Evolutionary conservation across 1,140 invertebrate species (phyloP).

Genomic region (Drosophila ironensis): DNA sequence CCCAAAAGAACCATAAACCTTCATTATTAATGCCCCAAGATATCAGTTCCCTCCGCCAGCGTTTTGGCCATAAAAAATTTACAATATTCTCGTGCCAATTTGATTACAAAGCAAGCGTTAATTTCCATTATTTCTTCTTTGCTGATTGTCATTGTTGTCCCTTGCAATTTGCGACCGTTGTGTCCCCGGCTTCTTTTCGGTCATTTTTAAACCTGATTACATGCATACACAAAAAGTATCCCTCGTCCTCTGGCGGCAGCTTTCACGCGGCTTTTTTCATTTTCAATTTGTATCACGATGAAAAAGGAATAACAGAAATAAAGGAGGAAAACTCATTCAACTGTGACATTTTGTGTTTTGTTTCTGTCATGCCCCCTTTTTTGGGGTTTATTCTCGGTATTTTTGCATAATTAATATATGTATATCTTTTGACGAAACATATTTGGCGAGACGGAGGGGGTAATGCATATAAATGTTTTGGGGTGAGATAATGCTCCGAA

Average conservation of each 20-base stretch:
- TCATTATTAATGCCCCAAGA: conserved; percentile 32
- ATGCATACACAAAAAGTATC: conserved; percentile 47
- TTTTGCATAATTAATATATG: conserved; percentile 71
- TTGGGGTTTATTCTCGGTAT: conserved; percentile 22
- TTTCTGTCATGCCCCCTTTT: conserved; percentile 27
- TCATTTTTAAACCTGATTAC: conserved; percentile 76
- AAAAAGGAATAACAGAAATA: conserved; percentile 31
- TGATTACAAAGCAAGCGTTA: conserved; percentile 71
- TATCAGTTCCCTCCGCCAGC: conserved; percentile 17
- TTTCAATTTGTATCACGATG: conserved; percentile 58
- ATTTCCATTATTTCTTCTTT: conserved; percentile 54
- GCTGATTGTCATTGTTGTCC: conserved; percentile 63
- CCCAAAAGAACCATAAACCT: conserved; percentile 31
- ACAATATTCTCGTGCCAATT: conserved; percentile 52
- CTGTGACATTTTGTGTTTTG: conserved; percentile 57
- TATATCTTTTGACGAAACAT: conserved; percentile 64
- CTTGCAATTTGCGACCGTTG: conserved; percentile 58
- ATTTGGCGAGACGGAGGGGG: conserved; percentile 51
- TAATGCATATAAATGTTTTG: conserved; percentile 69
- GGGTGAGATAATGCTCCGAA: conserved; percentile 27
- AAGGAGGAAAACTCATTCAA: conserved; percentile 61
- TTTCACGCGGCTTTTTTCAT: conserved; percentile 63
- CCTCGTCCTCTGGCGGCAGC: conserved; percentile 39
- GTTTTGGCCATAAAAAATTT: conserved; percentile 33
- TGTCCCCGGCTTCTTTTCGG: conserved; percentile 44